Conservation (phyloP, 2,797 vertebrate species). For the Hafferia zeledoni region DNA sequence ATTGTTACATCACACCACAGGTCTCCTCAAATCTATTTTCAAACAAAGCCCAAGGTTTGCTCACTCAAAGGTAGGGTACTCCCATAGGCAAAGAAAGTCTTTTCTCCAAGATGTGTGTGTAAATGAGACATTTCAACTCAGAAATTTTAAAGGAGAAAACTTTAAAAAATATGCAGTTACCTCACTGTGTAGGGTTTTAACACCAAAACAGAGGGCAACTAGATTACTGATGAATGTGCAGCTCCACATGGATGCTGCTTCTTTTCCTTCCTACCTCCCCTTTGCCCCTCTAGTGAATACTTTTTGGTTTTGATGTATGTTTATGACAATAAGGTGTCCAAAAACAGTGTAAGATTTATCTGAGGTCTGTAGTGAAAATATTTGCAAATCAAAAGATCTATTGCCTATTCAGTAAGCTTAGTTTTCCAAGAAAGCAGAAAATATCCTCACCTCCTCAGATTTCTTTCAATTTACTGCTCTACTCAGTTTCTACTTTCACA, state of each 20-base stretch:
- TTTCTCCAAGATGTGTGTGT: neutral
- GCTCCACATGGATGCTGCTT: neutral
- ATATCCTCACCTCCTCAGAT: neutral
- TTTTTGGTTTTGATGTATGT: slow-evolving; percentile 23
- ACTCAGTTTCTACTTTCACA: neutral
- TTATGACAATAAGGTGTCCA: slow-evolving; percentile 28
- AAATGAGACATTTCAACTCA: slow-evolving; percentile 25
- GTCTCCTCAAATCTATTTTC: neutral
- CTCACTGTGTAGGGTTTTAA: slow-evolving; percentile 17
- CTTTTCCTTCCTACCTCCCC: neutral
- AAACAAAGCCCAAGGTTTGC: neutral
- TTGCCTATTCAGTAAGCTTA: neutral
- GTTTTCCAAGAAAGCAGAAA: neutral
- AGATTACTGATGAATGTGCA: neutral
- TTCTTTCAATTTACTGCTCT: neutral
- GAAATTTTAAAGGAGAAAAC: neutral
- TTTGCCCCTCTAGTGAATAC: neutral
- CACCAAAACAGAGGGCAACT: neutral
- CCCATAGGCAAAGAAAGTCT: neutral
- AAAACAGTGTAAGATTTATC: slow-evolving; percentile 60
- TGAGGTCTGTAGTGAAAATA: neutral
- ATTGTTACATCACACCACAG: neutral
- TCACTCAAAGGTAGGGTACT: neutral
- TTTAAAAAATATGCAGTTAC: neutral
- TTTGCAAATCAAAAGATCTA: slow-evolving; percentile 51